Percentiles rank a stretch among this genome's conserved stretches.
These are phyloP conservation scores for Liodrosophila aerea DNA, from an alignment of 2,888 invertebrate species.

Conservation along the genomic window DNA sequence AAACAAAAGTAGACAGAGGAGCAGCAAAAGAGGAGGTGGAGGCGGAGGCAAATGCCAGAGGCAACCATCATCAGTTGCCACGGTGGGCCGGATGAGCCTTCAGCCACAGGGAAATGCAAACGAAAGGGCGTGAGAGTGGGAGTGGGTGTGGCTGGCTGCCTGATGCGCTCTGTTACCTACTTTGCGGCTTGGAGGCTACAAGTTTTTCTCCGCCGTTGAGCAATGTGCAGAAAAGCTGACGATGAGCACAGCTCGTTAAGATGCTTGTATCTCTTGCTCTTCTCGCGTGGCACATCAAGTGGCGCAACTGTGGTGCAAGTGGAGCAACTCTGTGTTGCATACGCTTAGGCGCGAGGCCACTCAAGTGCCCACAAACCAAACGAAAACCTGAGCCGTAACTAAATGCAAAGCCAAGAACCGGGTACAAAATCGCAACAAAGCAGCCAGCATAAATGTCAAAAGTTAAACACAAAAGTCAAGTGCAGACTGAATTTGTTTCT, in stretches of 20 bases:
- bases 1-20: conserved; percentile 10
- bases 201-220: conserved; percentile 46
- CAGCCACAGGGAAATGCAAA: conserved; percentile 21
- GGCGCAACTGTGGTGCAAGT: conserved; percentile 16
- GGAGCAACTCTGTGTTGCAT: conserved; percentile 37
- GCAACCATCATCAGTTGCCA: conserved; percentile 29
- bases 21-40: conserved; percentile 52
- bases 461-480: conserved; percentile 62
- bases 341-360: conserved; percentile 52
- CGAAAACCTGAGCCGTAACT: conserved; percentile 13
- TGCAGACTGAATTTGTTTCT: conserved; percentile 20
- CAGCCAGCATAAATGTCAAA: conserved; percentile 57
- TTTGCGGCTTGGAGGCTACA: conserved; percentile 29
- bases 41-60: conserved; percentile 32
- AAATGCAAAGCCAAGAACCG: not conserved
- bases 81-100: conserved; percentile 39
- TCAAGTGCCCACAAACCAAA: conserved; percentile 18
- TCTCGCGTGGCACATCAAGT: conserved; percentile 7
- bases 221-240: conserved; percentile 39
- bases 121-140: conserved; percentile 4
- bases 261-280: conserved; percentile 34
- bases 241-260: conserved; percentile 54
- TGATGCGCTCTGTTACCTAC: conserved; percentile 45
- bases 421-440: conserved; percentile 19
- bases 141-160: not conserved